These are phyloP conservation scores for Mugil cephalus DNA, from an alignment of 2,113 vertebrate species.

Conservation along the genomic window DNA sequence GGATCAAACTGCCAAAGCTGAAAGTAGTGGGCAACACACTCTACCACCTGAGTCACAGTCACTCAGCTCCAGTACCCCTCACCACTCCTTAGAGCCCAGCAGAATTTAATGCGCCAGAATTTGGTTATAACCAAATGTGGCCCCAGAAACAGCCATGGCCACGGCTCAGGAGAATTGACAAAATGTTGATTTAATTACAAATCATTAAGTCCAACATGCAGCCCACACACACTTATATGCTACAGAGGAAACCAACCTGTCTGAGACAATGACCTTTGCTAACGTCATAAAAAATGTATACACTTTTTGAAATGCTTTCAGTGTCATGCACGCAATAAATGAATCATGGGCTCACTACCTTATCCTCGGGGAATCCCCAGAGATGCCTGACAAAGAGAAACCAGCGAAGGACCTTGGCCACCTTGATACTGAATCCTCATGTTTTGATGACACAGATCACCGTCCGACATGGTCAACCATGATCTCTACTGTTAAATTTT, in stretches of 20 bases:
- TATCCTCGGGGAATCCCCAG: background rate
- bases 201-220: too few relatives aligned
- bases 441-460: background rate
- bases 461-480: background rate
- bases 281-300: background rate
- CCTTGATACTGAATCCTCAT: background rate
- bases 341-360: background rate
- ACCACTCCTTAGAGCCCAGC: too few relatives aligned
- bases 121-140: too few relatives aligned
- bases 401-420: background rate
- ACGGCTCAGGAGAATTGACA: too few relatives aligned
- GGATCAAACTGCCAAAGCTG: too few relatives aligned
- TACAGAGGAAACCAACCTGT: background rate
- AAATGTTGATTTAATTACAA: background rate
- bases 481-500: background rate
- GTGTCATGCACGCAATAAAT: background rate
- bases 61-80: too few relatives aligned
- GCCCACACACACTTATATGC: too few relatives aligned
- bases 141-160: background rate
- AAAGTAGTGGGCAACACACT: too few relatives aligned
- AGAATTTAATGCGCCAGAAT: too few relatives aligned
- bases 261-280: background rate
- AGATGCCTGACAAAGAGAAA: background rate
- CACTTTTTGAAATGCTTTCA: constrained; percentile 2
- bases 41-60: too few relatives aligned